phyloP scores from a whole-genome alignment of 2,113 vertebrate genomes.

The Macheiramphus alcinus region DNA sequence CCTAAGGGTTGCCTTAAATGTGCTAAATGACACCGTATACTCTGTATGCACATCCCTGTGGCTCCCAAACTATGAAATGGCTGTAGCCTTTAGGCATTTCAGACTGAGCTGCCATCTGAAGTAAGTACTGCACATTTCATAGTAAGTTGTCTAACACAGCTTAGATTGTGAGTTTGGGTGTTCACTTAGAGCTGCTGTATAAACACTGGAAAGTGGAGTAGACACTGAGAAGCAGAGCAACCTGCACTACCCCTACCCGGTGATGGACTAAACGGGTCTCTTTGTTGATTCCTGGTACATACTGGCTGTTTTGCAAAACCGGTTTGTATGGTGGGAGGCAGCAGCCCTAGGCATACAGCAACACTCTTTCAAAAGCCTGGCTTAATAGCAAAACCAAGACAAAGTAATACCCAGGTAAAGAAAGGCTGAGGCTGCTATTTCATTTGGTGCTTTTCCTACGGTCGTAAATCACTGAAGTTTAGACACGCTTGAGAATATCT shows the following conservation, averaged over 20 bases:
- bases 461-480: background rate
- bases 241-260: background rate
- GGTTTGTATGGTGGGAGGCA: background rate
- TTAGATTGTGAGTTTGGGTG: background rate
- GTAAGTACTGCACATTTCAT: background rate
- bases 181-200: background rate
- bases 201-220: background rate
- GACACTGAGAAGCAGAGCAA: background rate
- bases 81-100: background rate
- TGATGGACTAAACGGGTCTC: background rate
- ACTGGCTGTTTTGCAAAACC: background rate
- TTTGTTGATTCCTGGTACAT: background rate
- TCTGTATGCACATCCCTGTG: background rate
- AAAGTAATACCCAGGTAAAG: background rate
- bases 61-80: background rate
- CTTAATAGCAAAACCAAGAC: background rate
- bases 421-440: background rate
- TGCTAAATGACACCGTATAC: background rate
- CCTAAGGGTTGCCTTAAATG: background rate
- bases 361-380: background rate
- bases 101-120: background rate
- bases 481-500: background rate
- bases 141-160: background rate
- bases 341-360: background rate
- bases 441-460: background rate